Conservation (phyloP, 2,888 invertebrate species). For the Plebejus melissa region DNA sequence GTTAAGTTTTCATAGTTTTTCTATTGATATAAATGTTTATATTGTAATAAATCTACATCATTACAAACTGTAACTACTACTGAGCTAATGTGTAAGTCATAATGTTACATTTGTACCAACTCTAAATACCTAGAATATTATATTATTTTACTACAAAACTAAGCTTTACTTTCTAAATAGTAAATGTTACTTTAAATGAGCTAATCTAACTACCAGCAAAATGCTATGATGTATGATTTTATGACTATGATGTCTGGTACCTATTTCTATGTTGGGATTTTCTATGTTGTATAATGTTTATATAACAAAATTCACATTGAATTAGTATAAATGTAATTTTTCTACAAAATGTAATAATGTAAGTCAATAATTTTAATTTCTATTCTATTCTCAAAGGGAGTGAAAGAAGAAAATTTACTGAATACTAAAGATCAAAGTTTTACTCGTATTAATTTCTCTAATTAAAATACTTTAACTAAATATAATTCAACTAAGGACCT, state of each 20-base stretch:
- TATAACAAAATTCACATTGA: neutral
- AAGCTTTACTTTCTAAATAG: constrained; percentile 2
- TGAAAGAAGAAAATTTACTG: neutral
- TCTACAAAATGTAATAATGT: neutral
- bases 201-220: constrained; percentile 16
- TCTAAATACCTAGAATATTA: neutral
- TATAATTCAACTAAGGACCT: neutral
- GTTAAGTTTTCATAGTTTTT: neutral
- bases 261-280: neutral
- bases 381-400: neutral
- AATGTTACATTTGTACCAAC: neutral
- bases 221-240: constrained; percentile 10
- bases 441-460: neutral
- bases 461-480: neutral
- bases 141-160: neutral
- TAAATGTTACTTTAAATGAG: neutral
- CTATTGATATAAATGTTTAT: neutral
- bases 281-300: neutral
- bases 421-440: neutral
- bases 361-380: neutral
- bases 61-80: neutral
- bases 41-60: neutral
- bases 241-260: neutral
- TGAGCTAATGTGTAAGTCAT: constrained; percentile 1
- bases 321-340: neutral